Evolutionary conservation across 2,113 vertebrate genomes (phyloP).

Genomic region (Speoplatyrhinus poulsoni): DNA sequence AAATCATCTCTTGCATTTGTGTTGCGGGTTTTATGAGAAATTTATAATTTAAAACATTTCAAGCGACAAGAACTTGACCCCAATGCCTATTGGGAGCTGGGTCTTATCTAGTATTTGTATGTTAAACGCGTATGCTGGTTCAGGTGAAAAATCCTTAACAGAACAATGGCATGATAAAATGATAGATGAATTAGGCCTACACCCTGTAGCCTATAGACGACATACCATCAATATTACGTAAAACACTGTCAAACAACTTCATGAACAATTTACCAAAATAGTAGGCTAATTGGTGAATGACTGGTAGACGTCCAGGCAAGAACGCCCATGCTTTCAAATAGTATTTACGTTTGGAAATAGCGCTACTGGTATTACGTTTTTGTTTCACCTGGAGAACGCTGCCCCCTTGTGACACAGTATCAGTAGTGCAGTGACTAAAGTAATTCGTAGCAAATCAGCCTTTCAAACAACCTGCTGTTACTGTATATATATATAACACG

Average conservation of each 20-base stretch:
- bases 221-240: background rate
- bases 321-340: conserved; percentile 23
- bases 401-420: conserved; percentile 54
- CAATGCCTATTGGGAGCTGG: background rate
- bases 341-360: conserved; percentile 13
- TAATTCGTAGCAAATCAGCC: background rate
- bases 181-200: conserved; percentile 5
- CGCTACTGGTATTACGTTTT: conserved; percentile 28
- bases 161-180: conserved; percentile 42
- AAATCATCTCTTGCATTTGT: conserved; percentile 43
- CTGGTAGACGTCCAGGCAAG: background rate
- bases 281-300: background rate
- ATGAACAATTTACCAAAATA: conserved; percentile 1
- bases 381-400: conserved; percentile 16
- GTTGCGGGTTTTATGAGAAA: background rate
- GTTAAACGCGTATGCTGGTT: background rate
- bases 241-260: conserved; percentile 1
- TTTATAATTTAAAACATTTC: background rate
- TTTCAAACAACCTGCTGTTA: background rate
- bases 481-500: background rate
- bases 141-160: conserved; percentile 12
- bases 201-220: background rate
- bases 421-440: conserved; percentile 31
- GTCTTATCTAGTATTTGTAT: background rate
- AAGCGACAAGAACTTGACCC: background rate